Percentiles rank a stretch among this genome's conserved stretches.
These are phyloP conservation scores for Holcopasites calliopsidis DNA, from an alignment of 1,140 invertebrate genomes.

Conservation along the genomic window DNA sequence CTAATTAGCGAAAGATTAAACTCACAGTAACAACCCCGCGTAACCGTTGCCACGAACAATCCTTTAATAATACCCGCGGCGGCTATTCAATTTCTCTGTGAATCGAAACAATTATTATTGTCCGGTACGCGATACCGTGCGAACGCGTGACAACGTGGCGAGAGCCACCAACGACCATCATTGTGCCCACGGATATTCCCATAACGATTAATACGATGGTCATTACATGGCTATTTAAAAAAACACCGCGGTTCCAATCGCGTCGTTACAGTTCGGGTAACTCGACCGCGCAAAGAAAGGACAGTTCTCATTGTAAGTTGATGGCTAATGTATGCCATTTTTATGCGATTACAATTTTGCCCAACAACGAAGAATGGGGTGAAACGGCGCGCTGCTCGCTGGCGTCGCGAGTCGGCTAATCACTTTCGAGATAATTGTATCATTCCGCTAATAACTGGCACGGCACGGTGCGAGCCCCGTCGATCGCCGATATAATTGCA, in stretches of 20 bases:
- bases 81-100: conserved; percentile 55
- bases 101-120: conserved; percentile 63
- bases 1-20: conserved; percentile 57
- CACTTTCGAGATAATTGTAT: conserved; percentile 37
- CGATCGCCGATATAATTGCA: conserved; percentile 54
- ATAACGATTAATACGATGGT: conserved; percentile 47
- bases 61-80: conserved; percentile 30
- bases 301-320: not conserved
- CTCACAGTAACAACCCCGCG: conserved; percentile 31
- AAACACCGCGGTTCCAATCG: conserved; percentile 9
- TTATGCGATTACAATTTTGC: too few relatives aligned
- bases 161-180: conserved; percentile 3
- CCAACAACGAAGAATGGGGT: too few relatives aligned
- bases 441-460: conserved; percentile 41
- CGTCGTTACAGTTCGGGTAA: not conserved
- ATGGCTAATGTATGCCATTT: not conserved
- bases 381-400: not conserved
- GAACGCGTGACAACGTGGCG: conserved; percentile 2
- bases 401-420: conserved; percentile 6
- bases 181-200: conserved; percentile 54
- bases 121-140: conserved; percentile 36
- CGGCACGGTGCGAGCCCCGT: not conserved
- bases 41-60: conserved; percentile 26
- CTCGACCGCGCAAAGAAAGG: not conserved
- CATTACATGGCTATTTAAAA: conserved; percentile 16